Percentiles rank a stretch among this genome's conserved stretches.
These are phyloP conservation scores for Ceratosolen solmsi DNA, from an alignment of 1,140 invertebrate genomes.

Conservation along the genomic window DNA sequence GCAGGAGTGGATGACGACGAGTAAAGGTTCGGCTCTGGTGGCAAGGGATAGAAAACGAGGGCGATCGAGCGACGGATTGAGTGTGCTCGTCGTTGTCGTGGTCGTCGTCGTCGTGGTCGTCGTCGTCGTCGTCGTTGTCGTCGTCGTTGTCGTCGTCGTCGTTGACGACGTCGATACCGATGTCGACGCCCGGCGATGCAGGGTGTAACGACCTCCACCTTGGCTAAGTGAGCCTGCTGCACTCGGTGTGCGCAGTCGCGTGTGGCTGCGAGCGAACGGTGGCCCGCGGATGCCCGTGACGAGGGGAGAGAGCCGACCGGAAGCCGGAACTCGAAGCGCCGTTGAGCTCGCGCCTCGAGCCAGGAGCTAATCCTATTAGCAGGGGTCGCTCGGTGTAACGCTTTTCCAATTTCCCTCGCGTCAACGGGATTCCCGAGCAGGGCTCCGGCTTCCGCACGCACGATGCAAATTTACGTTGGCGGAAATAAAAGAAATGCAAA, in stretches of 20 bases:
- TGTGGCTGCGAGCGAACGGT: conserved; percentile 51
- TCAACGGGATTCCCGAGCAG: background rate
- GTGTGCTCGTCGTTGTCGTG: too few relatives aligned
- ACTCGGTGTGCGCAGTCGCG: conserved; percentile 46
- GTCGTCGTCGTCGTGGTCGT: too few relatives aligned
- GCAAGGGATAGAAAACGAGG: too few relatives aligned
- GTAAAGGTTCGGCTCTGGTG: too few relatives aligned
- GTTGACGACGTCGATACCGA: too few relatives aligned
- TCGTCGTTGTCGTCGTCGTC: too few relatives aligned
- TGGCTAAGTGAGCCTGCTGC: conserved; percentile 52
- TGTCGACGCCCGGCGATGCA: conserved; percentile 29
- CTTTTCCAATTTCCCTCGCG: background rate
- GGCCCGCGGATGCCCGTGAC: conserved; percentile 12
- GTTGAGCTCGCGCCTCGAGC: background rate
- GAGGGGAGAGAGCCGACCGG: conserved; percentile 9
- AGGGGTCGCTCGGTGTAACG: background rate
- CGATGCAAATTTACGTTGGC: background rate
- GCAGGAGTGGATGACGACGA: too few relatives aligned
- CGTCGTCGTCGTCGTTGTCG: too few relatives aligned
- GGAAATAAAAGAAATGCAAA: conserved; percentile 26
- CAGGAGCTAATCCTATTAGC: conserved; percentile 7
- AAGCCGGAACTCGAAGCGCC: conserved; percentile 26
- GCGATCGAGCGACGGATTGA: too few relatives aligned
- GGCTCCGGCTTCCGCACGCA: background rate
- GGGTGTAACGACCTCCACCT: conserved; percentile 64